Percentiles rank a stretch among this genome's conserved stretches.
Evolutionary conservation across 1,140 invertebrate genomes (phyloP).

Genomic region (Drosophila setifemur): DNA sequence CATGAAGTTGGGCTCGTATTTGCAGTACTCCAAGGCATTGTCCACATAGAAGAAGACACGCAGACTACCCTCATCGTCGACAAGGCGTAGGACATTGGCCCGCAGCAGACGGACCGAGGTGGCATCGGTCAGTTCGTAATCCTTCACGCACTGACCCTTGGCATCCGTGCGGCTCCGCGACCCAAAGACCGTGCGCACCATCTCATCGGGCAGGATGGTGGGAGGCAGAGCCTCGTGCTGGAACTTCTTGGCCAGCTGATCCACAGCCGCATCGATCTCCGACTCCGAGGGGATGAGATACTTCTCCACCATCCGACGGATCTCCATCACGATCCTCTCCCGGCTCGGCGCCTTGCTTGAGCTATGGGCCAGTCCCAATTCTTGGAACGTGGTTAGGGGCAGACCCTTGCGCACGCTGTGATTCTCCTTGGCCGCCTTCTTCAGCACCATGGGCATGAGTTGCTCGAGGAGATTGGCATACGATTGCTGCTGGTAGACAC

Average conservation of each 20-base stretch:
- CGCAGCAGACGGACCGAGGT: constrained; percentile 88
- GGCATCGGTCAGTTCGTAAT: constrained; percentile 86
- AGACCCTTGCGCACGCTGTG: constrained; percentile 90
- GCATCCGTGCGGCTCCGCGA: constrained; percentile 88
- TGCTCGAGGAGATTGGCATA: constrained; percentile 95
- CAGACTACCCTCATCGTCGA: constrained; percentile 85
- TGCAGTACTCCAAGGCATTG: constrained; percentile 93
- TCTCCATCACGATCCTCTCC: constrained; percentile 84
- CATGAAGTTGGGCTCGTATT: constrained; percentile 89
- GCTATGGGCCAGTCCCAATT: constrained; percentile 88
- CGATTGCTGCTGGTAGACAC: constrained; percentile 94
- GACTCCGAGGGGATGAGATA: constrained; percentile 82
- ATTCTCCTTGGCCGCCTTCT: constrained; percentile 88
- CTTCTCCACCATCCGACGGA: constrained; percentile 83
- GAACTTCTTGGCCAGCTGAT: constrained; percentile 91
- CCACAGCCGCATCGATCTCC: constrained; percentile 91
- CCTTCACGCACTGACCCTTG: constrained; percentile 85
- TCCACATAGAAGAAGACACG: constrained; percentile 91
- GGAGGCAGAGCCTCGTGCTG: constrained; percentile 95
- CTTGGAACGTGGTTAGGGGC: constrained; percentile 89
- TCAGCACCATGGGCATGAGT: constrained; percentile 90
- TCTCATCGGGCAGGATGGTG: constrained; percentile 86
- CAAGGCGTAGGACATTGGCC: constrained; percentile 88
- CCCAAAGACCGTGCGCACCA: constrained; percentile 86
- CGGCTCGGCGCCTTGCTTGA: constrained; percentile 83